A percentile compares a stretch with the other conserved stretches of the same genome.
These are phyloP conservation scores for Palaemon carinicauda DNA, from an alignment of 1,140 invertebrate species.

Conservation along the genomic window DNA sequence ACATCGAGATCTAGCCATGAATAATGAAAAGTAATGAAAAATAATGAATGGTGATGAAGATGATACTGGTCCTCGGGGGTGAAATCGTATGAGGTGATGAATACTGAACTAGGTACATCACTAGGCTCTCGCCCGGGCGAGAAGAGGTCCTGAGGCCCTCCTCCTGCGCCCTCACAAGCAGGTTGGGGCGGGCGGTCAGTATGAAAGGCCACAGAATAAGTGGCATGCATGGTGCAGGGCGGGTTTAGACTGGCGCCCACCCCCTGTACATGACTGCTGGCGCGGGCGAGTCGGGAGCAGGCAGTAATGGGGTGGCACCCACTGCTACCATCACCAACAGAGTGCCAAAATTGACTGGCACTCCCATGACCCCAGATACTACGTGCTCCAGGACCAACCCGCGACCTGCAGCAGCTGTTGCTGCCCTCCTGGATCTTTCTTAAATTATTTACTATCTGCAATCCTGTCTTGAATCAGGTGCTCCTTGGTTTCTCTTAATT, in stretches of 20 bases:
- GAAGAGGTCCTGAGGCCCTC: background rate
- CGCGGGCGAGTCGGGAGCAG: constrained; percentile 52
- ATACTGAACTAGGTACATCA: constrained; percentile 53
- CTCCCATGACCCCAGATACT: constrained; percentile 15
- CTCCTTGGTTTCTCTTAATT: no score
- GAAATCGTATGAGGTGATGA: constrained; percentile 49
- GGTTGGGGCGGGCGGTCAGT: constrained; percentile 40
- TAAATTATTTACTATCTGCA: no score
- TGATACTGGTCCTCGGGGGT: constrained; percentile 51
- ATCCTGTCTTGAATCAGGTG: no score
- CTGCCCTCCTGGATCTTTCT: background rate
- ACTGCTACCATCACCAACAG: constrained; percentile 30
- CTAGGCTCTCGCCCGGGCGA: constrained; percentile 40
- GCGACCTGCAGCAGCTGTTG: constrained; percentile 13
- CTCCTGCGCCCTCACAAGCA: constrained; percentile 30
- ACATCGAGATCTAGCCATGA: constrained; percentile 54
- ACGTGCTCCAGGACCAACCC: constrained; percentile 50
- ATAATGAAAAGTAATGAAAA: constrained; percentile 15
- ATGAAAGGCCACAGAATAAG: constrained; percentile 10
- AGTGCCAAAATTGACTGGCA: background rate
- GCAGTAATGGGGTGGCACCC: background rate
- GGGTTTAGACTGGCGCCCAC: constrained; percentile 51
- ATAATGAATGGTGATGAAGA: constrained; percentile 1
- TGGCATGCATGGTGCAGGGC: constrained; percentile 8
- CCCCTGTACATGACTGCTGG: constrained; percentile 38